Evolutionary conservation across 2,888 invertebrate species (phyloP), one percentile per base, ranked within the genome.

Genomic region (Coleophora flavipennella): DNA sequence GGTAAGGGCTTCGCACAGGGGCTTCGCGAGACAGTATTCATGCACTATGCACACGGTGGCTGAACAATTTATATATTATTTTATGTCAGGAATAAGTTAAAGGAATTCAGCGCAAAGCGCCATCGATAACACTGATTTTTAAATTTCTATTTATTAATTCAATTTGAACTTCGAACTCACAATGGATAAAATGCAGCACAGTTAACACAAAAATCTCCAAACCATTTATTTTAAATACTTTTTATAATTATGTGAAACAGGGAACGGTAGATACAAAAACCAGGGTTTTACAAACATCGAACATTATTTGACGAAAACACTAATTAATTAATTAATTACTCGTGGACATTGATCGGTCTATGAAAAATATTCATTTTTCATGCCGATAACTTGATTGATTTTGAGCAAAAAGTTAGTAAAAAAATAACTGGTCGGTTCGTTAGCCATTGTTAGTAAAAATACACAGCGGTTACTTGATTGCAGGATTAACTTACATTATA

Each of bases 101-200:
- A 20, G 20, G 20, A 3, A 20, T 20, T 20, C 9, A 31, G 43
- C 44, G 33, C 8, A 13, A 7, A 33, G 36, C 36, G 63, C 75
- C 59, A 78, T 56, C 80, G 69, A 83, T 10, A 84, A 80, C 71
- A 69, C 73, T 51, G 67, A 75, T 80, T 51, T 65, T 76, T 74
- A 68, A 64, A 73, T 80, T 67, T 77, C 83, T 83, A 83, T 84
- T 84, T 84, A 84, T 83, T 83, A 80, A 84, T 81, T 83, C 81
- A 83, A 81, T 83, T 83, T 84, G 83, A 84, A 83, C 83, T 81
- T 83, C 67, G 77, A 83, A 83, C 81, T 83, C 81, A 83, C 83
- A 83, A 79, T 20, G 20, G 6, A 20, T 83, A 73, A 83, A 81
- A 83, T 81, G 83, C 79, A 83, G 83, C 80, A 81, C 73, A 77